Conservation (phyloP, 2,888 invertebrate species). For the Oscheius sp. region DNA sequence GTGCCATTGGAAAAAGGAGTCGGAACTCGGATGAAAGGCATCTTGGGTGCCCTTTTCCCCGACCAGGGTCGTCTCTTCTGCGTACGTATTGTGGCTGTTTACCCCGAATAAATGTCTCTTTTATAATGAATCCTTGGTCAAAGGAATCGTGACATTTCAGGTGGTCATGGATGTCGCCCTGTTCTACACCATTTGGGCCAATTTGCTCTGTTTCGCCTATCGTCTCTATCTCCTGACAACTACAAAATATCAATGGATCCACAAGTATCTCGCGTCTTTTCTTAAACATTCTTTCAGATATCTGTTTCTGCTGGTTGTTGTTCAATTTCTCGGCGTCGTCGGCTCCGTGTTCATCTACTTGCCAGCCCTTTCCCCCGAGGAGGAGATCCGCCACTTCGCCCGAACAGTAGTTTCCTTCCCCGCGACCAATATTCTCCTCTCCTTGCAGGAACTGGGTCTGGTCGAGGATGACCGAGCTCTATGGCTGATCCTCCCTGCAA, state of each 20-base stretch:
- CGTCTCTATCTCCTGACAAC: conserved; percentile 28
- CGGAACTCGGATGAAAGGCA: conserved; percentile 15
- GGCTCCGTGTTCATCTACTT: conserved; percentile 10
- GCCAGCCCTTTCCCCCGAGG: conserved; percentile 14
- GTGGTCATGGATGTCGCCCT: background rate
- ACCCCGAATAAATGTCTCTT: background rate
- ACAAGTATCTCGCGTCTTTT: background rate
- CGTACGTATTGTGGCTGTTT: background rate
- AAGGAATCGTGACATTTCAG: background rate
- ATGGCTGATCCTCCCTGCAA: conserved; percentile 30
- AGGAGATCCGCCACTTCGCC: conserved; percentile 11
- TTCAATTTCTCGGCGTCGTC: background rate
- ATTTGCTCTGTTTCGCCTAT: conserved; percentile 23
- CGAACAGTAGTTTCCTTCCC: too few species aligned
- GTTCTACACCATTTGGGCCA: conserved; percentile 10
- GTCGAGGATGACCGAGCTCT: background rate
- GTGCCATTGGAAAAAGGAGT: conserved; percentile 11
- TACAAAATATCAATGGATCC: conserved; percentile 15
- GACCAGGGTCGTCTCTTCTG: conserved; percentile 13
- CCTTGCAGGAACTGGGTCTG: conserved; percentile 1
- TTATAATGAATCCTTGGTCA: background rate
- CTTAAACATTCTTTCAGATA: conserved; percentile 3
- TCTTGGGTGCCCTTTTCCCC: conserved; percentile 20
- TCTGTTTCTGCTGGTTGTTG: background rate
- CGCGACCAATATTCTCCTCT: background rate